phyloP scores from a whole-genome alignment of 1,140 invertebrate genomes.

The Geopemphigus sp. region DNA sequence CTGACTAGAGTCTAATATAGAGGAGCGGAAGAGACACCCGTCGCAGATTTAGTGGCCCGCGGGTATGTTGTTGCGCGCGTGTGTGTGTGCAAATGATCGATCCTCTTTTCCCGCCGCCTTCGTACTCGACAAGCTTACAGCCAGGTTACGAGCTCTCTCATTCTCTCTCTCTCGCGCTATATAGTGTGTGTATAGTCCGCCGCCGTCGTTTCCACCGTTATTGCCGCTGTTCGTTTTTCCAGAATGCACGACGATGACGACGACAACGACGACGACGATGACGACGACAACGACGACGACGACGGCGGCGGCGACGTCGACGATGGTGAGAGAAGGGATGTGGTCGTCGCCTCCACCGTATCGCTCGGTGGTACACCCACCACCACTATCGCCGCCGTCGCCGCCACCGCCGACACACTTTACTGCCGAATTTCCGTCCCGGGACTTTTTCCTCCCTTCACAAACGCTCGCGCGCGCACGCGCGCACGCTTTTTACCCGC shows the following conservation, averaged over 20 bases:
- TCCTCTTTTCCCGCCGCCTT: slow-evolving; percentile 34
- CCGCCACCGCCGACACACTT: background rate
- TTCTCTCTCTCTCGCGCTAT: background rate
- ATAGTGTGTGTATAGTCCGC: background rate
- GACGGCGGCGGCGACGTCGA: background rate
- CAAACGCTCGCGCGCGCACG: background rate
- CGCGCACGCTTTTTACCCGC: background rate
- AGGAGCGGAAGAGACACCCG: background rate
- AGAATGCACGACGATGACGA: slow-evolving; percentile 10
- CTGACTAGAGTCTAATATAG: background rate
- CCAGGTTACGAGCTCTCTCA: slow-evolving; percentile 28
- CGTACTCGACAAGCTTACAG: slow-evolving; percentile 22
- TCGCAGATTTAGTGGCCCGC: slow-evolving; percentile 38
- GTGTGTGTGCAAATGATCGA: slow-evolving; percentile 48
- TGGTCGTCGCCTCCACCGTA: background rate
- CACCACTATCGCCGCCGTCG: too few species aligned
- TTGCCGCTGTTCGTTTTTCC: slow-evolving; percentile 23
- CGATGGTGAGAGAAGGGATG: background rate
- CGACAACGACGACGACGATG: background rate
- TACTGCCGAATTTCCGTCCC: slow-evolving; percentile 43
- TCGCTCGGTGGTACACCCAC: background rate
- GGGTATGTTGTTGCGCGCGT: slow-evolving; percentile 6
- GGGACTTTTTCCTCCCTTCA: background rate
- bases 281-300: background rate
- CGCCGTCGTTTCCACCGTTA: slow-evolving; percentile 7